Base-by-base conservation (phyloP, 2,888 invertebrate genomes). In the Pogonocherus hispidulus region DNA sequence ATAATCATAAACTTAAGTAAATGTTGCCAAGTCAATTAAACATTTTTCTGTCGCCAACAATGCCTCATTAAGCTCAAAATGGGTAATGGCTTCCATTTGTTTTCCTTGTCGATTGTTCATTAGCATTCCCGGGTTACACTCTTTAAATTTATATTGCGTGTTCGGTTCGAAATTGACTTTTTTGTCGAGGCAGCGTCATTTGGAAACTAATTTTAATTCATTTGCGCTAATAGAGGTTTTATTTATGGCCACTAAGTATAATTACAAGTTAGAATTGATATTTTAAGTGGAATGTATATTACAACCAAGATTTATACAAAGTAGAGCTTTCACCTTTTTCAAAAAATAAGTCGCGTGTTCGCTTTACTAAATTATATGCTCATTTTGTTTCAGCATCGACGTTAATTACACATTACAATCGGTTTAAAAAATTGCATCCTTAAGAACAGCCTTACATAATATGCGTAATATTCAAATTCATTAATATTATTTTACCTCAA, bases 31-130 rank as follows among this genome's bases (percentile, higher is more conserved):
- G 49, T 22, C 22, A 62, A 62, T 62, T 62, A 51, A 62, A 62
- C 37, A 37, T 62, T 22, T 47, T 51, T 51, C 37, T 47, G 35
- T n/a, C 59, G 18, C 16, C 20, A 19, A 22, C 51, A 49, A 51
- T 62, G 46, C 47, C 49, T 51, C 62, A 37, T 62, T 62, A 51
- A 37, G 35, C 37, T 11, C 5, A 2, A 32, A 62, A 51, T 41
- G 49, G 22, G 32, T 51, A 62, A 37, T 62, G 51, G 62, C 51
- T 49, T 37, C 37, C 37, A 51, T 62, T 62, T 51, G 51, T 62
- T 62, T 49, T 51, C 37, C 46, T 49, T 49, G 51, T 18, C 62
- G 51, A 62, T 62, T 49, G 49, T 62, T 51, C 62, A 62, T 62
- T 62, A 62, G 62, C 27, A 49, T 62, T 51, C 49, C 46, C 20